Conservation (phyloP, 2,888 invertebrate genomes). For the Ophion costatus region DNA sequence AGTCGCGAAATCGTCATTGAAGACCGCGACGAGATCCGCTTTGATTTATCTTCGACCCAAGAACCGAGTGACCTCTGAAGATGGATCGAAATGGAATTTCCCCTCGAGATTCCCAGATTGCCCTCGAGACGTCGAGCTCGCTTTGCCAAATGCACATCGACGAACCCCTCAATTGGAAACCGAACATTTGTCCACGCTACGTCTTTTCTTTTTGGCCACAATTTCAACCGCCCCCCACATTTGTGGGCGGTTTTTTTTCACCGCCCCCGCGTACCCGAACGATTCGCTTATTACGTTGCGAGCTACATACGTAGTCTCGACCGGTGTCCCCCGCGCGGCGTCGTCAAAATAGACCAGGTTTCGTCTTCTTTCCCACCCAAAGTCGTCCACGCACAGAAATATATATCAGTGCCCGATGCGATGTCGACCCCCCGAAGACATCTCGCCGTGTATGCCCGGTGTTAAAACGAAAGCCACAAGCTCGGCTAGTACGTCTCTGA, state of each 20-base stretch:
- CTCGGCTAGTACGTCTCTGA: constrained; percentile 76
- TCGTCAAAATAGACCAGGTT: constrained; percentile 81
- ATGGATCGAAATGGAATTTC: constrained; percentile 30
- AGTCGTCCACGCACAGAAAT: constrained; percentile 71
- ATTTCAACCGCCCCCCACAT: not conserved
- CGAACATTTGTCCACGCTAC: not conserved
- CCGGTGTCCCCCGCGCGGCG: constrained; percentile 61
- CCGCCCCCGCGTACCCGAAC: not conserved
- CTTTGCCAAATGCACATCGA: no score
- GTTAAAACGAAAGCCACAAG: constrained; percentile 63
- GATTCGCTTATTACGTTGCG: constrained; percentile 8
- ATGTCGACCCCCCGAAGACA: constrained; percentile 58
- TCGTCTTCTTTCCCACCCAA: constrained; percentile 75
- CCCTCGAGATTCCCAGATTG: not conserved
- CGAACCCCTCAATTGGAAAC: no score
- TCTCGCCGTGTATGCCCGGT: constrained; percentile 36
- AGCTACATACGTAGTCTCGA: not conserved
- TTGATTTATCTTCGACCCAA: constrained; percentile 8
- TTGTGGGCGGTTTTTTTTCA: not conserved
- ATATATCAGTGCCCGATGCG: constrained; percentile 76
- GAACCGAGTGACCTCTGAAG: constrained; percentile 46
- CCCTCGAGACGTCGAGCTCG: not conserved
- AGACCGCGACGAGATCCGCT: not conserved
- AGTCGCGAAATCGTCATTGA: constrained; percentile 14
- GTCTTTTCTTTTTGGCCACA: constrained; percentile 34